phyloP scores from a whole-genome alignment of 2,888 invertebrate species.

The Eurois occulta region DNA sequence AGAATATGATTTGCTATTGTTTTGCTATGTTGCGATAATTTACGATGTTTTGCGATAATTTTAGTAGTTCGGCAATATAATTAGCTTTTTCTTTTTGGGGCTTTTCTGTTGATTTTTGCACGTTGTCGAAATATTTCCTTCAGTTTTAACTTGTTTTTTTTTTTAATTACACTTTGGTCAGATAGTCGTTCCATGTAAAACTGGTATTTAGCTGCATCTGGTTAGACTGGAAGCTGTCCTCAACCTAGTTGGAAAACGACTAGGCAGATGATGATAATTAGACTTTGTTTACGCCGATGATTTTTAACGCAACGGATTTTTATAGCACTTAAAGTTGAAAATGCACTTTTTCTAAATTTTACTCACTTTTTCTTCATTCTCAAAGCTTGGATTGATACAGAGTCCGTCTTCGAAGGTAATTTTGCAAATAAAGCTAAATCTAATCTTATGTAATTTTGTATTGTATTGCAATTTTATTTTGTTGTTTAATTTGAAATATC shows the following conservation, averaged over 20 bases:
- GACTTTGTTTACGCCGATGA: not conserved
- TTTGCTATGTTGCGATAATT: constrained; percentile 28
- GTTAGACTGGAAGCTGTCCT: not conserved
- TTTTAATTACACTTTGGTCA: not conserved
- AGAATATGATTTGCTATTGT: constrained; percentile 50
- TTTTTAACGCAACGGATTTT: not conserved
- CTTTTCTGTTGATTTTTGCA: not conserved
- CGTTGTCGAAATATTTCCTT: not conserved
- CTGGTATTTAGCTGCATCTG: not conserved
- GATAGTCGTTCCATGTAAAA: not conserved
- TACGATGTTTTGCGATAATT: constrained; percentile 25
- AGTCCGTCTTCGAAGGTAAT: not conserved
- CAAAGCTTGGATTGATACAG: not conserved
- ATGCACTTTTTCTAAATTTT: not conserved
- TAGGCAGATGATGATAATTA: not conserved
- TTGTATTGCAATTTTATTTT: no score
- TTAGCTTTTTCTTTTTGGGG: not conserved
- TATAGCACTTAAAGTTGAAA: not conserved
- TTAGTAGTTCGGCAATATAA: not conserved
- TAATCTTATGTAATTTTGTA: no score
- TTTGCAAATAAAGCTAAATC: not conserved
- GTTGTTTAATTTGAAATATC: no score
- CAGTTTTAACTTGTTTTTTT: not conserved
- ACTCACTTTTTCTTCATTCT: not conserved
- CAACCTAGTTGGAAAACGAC: not conserved